Base-by-base conservation (phyloP, 2,113 vertebrate genomes). In the Chloropsis cyanopogon region DNA sequence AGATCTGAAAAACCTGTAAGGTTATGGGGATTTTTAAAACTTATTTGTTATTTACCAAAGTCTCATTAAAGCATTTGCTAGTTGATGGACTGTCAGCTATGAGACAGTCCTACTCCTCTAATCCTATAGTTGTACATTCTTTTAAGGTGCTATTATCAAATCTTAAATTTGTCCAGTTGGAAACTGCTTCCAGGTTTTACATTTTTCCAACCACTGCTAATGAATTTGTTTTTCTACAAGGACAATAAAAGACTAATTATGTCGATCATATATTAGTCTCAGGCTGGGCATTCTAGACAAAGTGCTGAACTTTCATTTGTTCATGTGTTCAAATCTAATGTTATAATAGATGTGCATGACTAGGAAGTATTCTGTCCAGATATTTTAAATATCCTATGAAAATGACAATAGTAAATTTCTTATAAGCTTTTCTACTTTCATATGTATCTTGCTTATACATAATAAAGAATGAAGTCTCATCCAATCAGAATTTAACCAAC, bases 191-290 rank as follows among this genome's bases (percentile, higher is more conserved):
- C 50, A 93, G 70, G 14, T 82, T 84, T 90, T 95, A 93, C 76
- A 90, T 41, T 94, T 96, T 90, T 70, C 52, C 73, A 96, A 63
- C 33, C 33, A 88, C 78, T 92, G 42, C 80, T 86, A 88, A 72
- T 93, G 90, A 94, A 94, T 94, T 96, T 88, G 77, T 72, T 96
- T 94, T 90, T 21, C 84, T 95, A 83, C 73, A 95, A 96, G 91
- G 97, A 96, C 54, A 97, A 95, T 86, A 96, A 92, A 96, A 93
- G 59, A 86, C 66, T 93, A 92, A 97, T 94, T 89, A 94, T 54
- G 61, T 88, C 91, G 86, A 71, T 69, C 82, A 86, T 88, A 44
- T 95, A 75, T 84, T 93, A 88, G 37, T 94, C 78, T 95, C 87
- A 90, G 69, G 1, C 61, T 91, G 79, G 52, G 52, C 59, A 90